Evolutionary conservation across 1,140 invertebrate genomes (phyloP).

Genomic region (Octopus sinensis): DNA sequence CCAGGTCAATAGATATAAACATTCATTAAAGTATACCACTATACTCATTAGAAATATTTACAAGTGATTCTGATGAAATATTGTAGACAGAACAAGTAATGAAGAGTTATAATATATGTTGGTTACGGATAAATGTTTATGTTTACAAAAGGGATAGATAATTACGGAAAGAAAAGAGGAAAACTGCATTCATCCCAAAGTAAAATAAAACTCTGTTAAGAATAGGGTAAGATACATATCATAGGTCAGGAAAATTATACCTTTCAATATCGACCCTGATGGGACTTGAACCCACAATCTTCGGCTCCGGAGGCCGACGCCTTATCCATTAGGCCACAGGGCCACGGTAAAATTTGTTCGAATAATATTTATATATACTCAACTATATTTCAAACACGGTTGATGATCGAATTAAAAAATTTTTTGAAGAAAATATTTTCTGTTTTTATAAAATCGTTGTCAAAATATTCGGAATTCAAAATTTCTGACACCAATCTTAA

Average conservation of each 20-base stretch:
- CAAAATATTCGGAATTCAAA: background rate
- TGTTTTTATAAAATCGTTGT: background rate
- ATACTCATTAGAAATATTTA: too few species aligned
- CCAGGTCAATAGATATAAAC: too few species aligned
- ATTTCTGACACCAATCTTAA: background rate
- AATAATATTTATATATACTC: background rate
- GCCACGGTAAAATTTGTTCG: constrained; percentile 22
- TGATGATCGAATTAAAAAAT: background rate
- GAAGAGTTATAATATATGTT: too few species aligned
- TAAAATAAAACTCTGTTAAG: too few species aligned
- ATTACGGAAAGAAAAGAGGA: background rate
- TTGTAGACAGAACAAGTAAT: too few species aligned
- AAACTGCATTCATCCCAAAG: background rate
- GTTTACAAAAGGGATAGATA: background rate
- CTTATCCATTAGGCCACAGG: constrained; percentile 61
- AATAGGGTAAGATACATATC: too few species aligned
- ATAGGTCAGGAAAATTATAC: background rate
- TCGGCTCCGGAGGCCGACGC: constrained; percentile 61
- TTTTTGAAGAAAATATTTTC: background rate
- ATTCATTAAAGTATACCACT: too few species aligned
- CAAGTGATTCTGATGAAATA: too few species aligned
- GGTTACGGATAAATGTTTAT: too few species aligned
- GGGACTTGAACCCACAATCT: constrained; percentile 60
- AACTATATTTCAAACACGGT: background rate
- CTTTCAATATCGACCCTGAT: constrained; percentile 46